These are phyloP conservation scores for Zaprionus obscuricornis DNA, from an alignment of 2,888 invertebrate species.

Conservation along the genomic window DNA sequence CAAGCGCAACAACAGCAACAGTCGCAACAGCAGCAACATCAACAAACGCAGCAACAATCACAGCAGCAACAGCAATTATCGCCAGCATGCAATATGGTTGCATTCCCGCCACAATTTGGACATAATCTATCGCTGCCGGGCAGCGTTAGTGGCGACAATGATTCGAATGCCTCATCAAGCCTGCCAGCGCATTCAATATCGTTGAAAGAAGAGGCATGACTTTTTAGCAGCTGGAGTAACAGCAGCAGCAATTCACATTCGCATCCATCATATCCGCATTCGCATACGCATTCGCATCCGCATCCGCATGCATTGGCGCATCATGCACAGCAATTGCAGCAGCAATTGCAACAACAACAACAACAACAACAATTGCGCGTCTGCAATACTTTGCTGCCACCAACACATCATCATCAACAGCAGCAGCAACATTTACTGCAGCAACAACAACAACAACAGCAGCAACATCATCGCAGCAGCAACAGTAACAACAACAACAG, in stretches of 20 bases:
- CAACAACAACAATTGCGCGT: constrained; percentile 33
- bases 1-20: constrained; percentile 53
- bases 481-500: constrained; percentile 18
- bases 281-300: constrained; percentile 23
- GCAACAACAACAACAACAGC: constrained; percentile 29
- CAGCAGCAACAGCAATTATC: constrained; percentile 70
- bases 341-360: constrained; percentile 21
- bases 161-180: constrained; percentile 82
- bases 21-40: constrained; percentile 78
- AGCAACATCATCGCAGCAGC: constrained; percentile 40
- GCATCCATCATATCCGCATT: constrained; percentile 42
- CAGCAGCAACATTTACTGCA: constrained; percentile 20
- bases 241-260: constrained; percentile 84
- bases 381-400: constrained; percentile 23
- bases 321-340: too few species aligned
- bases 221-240: constrained; percentile 93
- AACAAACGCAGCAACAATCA: constrained; percentile 29
- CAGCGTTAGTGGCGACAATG: constrained; percentile 82
- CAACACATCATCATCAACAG: constrained; percentile 24
- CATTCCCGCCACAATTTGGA: constrained; percentile 79
- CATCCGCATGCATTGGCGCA: constrained; percentile 35
- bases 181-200: constrained; percentile 79
- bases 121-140: constrained; percentile 81
- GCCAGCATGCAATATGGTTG: constrained; percentile 72
- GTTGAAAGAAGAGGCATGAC: constrained; percentile 90